Conservation (phyloP, 2,888 invertebrate species). For the Trissolcus japonicus region DNA sequence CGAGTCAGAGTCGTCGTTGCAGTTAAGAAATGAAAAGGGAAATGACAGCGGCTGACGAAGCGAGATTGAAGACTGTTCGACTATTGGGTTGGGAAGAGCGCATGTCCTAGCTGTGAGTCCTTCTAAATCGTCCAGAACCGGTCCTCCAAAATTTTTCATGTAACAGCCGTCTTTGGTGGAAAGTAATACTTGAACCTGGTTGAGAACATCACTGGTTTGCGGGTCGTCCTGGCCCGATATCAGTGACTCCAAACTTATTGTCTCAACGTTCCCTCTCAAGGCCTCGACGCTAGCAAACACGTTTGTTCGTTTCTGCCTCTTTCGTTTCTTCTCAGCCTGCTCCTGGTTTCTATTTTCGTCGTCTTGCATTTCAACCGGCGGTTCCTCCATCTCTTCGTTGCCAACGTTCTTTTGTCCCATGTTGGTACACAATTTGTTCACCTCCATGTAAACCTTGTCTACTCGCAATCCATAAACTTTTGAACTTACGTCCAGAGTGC, state of each 20-base stretch:
- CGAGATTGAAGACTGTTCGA: background rate
- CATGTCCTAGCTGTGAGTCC: too few relatives aligned
- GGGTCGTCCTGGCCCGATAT: conserved; percentile 59
- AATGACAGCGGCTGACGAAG: conserved; percentile 58
- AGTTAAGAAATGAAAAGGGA: conserved; percentile 80
- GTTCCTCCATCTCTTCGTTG: conserved; percentile 29
- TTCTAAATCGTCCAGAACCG: conserved; percentile 61
- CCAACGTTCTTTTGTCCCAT: conserved; percentile 76
- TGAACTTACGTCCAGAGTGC: conserved; percentile 92
- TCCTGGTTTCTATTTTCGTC: background rate
- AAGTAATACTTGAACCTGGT: conserved; percentile 64
- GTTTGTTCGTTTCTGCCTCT: conserved; percentile 59
- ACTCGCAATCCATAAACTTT: conserved; percentile 93
- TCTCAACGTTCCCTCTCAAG: conserved; percentile 60
- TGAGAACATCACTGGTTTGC: conserved; percentile 67
- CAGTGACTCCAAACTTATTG: conserved; percentile 42
- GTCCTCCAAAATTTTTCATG: conserved; percentile 63
- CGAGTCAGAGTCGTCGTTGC: conserved; percentile 77
- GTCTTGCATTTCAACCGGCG: background rate
- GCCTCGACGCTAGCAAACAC: conserved; percentile 58
- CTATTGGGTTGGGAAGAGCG: background rate
- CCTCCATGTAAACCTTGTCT: conserved; percentile 89
- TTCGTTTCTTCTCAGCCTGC: conserved; percentile 30
- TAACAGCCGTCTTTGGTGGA: conserved; percentile 61
- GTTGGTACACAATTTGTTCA: conserved; percentile 86